Conservation (phyloP, 2,113 vertebrate species). For the Stictonetta naevosa region DNA sequence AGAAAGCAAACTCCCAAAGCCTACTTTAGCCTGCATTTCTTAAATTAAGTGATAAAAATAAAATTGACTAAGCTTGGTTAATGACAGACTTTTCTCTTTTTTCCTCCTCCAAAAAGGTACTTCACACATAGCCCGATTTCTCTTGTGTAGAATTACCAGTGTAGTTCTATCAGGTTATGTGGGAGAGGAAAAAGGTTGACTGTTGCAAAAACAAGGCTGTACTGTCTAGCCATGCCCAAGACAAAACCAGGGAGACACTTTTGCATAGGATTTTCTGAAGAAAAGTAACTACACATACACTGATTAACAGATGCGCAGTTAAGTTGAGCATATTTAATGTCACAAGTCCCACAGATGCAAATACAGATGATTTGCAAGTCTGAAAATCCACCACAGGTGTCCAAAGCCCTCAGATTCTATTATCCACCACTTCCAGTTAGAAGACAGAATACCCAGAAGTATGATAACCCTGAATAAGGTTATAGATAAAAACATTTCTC, state of each 20-base stretch:
- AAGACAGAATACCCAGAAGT: background rate
- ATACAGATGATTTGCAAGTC: background rate
- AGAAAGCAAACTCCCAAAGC: background rate
- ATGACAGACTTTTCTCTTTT: background rate
- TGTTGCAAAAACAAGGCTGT: background rate
- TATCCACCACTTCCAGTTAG: background rate
- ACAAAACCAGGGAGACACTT: background rate
- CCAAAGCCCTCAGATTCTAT: background rate
- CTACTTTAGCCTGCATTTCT: background rate
- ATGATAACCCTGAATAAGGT: background rate
- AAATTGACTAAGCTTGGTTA: background rate
- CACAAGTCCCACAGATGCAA: background rate
- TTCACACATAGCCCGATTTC: conserved; percentile 16
- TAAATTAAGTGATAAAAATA: background rate
- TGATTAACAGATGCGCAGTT: background rate
- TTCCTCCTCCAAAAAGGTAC: background rate
- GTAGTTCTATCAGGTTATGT: background rate
- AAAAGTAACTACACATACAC: background rate
- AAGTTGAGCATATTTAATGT: background rate
- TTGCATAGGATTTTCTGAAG: background rate
- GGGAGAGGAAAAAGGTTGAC: background rate
- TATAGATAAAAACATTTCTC: background rate
- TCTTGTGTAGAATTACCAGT: conserved; percentile 3
- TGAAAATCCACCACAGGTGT: background rate
- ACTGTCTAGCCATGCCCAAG: background rate